These are phyloP conservation scores for Oryzias melastigma DNA, from an alignment of 2,113 vertebrate genomes.

Conservation along the genomic window DNA sequence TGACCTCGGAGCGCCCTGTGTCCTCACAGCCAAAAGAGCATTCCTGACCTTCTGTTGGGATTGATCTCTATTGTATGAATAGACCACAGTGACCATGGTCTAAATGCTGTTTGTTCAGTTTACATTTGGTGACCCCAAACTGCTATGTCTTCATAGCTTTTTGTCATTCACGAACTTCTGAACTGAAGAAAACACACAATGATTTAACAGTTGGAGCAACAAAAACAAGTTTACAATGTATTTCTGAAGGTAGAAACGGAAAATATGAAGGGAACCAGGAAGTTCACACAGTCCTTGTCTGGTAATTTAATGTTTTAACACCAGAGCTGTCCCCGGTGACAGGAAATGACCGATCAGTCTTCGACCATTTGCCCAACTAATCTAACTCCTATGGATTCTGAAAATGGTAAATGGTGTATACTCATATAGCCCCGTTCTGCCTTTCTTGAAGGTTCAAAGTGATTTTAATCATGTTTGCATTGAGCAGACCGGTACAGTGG, in stretches of 20 bases:
- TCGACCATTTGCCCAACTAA: too few species aligned
- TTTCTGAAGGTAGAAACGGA: slow-evolving; percentile 8
- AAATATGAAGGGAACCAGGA: too few species aligned
- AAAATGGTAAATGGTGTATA: too few species aligned
- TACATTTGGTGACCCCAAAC: slow-evolving; percentile 13
- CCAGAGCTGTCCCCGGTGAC: too few species aligned
- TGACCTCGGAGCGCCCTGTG: slow-evolving; percentile 36
- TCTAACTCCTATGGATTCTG: too few species aligned
- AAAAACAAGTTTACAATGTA: neutral
- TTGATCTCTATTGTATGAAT: slow-evolving; percentile 10
- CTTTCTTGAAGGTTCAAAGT: too few species aligned
- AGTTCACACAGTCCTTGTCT: too few species aligned
- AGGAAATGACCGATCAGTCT: too few species aligned
- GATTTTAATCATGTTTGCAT: too few species aligned
- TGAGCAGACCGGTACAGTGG: too few species aligned
- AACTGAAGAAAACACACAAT: neutral
- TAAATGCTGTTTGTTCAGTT: slow-evolving; percentile 26
- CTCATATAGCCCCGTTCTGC: too few species aligned
- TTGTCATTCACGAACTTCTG: slow-evolving; percentile 7
- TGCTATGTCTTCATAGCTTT: slow-evolving; percentile 2
- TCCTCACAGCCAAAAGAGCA: slow-evolving; percentile 30
- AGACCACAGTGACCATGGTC: slow-evolving; percentile 20
- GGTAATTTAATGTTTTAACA: too few species aligned
- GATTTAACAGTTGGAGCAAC: neutral
- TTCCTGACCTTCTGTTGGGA: slow-evolving; percentile 32